Conservation (phyloP, 2,888 invertebrate genomes). For the Scaptomyza reducta region DNA sequence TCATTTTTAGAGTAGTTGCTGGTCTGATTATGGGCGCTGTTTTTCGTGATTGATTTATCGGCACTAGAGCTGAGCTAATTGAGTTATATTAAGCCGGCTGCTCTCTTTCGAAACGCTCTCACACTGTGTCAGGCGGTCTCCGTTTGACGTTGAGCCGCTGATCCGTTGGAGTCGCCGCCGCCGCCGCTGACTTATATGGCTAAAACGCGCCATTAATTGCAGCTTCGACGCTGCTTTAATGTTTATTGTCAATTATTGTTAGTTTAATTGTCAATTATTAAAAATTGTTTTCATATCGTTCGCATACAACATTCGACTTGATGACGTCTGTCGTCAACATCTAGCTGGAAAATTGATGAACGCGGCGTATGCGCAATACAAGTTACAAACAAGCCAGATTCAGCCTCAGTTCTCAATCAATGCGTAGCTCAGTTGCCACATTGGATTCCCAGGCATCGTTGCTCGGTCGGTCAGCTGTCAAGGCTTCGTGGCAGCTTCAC, state of each 20-base stretch:
- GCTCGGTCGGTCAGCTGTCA: constrained; percentile 41
- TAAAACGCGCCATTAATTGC: constrained; percentile 76
- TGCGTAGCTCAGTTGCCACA: constrained; percentile 70
- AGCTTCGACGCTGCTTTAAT: constrained; percentile 57
- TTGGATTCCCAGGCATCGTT: constrained; percentile 45
- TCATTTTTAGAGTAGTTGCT: constrained; percentile 28
- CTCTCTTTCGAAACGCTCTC: constrained; percentile 56
- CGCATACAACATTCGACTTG: constrained; percentile 21
- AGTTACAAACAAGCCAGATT: background rate
- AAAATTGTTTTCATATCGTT: constrained; percentile 49
- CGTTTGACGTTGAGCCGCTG: constrained; percentile 51
- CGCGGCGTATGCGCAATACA: constrained; percentile 68
- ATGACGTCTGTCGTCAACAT: constrained; percentile 27
- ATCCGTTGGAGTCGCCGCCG: constrained; percentile 14
- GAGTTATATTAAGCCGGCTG: constrained; percentile 65
- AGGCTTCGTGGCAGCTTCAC: constrained; percentile 46
- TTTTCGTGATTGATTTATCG: constrained; percentile 71
- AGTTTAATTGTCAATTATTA: constrained; percentile 79
- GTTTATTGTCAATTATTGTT: constrained; percentile 79
- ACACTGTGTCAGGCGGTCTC: constrained; percentile 65
- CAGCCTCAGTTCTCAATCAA: constrained; percentile 46
- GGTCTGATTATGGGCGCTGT: constrained; percentile 55
- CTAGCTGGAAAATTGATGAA: constrained; percentile 38
- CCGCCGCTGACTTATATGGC: constrained; percentile 65
- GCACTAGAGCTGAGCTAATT: constrained; percentile 55